Evolutionary conservation across 2,113 vertebrate genomes (phyloP), one percentile per base, ranked within the genome.

Genomic region (Glaucomys volans): DNA sequence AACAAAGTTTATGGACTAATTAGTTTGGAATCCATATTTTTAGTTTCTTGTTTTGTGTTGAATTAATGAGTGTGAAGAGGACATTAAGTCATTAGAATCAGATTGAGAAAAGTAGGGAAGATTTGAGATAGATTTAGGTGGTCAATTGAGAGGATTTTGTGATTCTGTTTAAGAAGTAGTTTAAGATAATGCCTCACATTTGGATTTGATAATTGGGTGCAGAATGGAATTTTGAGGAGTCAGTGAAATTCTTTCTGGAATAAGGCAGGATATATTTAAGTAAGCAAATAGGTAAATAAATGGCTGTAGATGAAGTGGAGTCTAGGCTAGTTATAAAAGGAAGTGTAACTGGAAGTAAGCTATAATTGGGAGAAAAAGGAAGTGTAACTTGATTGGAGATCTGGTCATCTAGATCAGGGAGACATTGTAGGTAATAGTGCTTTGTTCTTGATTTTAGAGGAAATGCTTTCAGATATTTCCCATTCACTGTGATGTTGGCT

Each of bases 151-250:
- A 77, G 37, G 28, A 89, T 82, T 92, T 94, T 76, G 30, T 96
- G 87, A 94, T 94, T 91, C 17, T 44, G 7, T 90, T 28, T 92
- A 92, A 81, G 42, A 37, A 82, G 12, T 92, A 54, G 32, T 96
- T 13, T 90, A 50, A 91, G 54, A 69, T 92, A 87, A 96, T 71
- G 79, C 32, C 64, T 88, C 3, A 69, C 17, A 50, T 92, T 87
- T 89, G 57, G 22, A 91, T 96, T 95, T 83, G 57, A 80, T 95
- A 35, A 67, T 89, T 95, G 91, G n/a, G 42, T 77, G 37, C 96
- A 95, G 57, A 97, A 83, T 94, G 47, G 52, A 71, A 90, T 76
- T 87, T 81, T 94, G 72, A 94, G 96, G 92, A 80, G 0, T 0
- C 16, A 1, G 88, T 96, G 17, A 71, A 75, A 80, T 69, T 54